Base-by-base conservation (phyloP, 2,113 vertebrate genomes). In the Euleptes europaea region DNA sequence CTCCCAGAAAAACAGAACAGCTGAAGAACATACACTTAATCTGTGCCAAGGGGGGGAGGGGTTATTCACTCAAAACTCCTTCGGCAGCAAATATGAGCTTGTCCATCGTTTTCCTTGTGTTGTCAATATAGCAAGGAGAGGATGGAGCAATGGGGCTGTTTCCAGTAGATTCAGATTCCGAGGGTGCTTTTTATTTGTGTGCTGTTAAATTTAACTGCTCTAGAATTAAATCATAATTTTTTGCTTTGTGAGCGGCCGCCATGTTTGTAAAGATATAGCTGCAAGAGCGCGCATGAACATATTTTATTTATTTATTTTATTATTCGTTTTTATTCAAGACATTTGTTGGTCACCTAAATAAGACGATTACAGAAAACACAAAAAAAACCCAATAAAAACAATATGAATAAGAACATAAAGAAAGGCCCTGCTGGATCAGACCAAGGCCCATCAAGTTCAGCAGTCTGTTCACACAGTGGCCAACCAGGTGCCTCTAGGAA, bases 1-100 rank as follows among this genome's bases (percentile, higher is more conserved):
- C 87, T 91, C 87, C 92, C 92, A 84, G 89, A 88, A 94, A 92
- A 90, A 95, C 88, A 87, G 71, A 74, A 87, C 88, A 93, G 87
- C 90, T 95, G 91, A 94, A 92, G 92, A 92, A 83, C 90, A 88
- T 0, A 54, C 90, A 91, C 87, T 85, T n/a, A n/a, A 91, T 94
- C 91, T 80, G 79, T 94, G 90, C 88, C 90, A 95, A 90, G 88
- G 86, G 83, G 71, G 88, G 93, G 92, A 92, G 90, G 19, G 33
- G 2, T 17, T 4, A 70, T 38, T 21, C 89, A 92, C 92, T 90
- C 93, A 86, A 63, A 88, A 91, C 80, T 83, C 93, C 90, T 91
- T 82, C 82, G n/a, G n/a, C n/a, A 95, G 89, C 92, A 91, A 95
- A 93, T 87, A 86, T 88, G 85, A 89, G 88, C 82, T 88, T 95